A percentile compares a stretch with the other conserved stretches of the same genome.
phyloP scores from a whole-genome alignment of 2,113 vertebrate species.

The Oncorhynchus gorbuscha region DNA sequence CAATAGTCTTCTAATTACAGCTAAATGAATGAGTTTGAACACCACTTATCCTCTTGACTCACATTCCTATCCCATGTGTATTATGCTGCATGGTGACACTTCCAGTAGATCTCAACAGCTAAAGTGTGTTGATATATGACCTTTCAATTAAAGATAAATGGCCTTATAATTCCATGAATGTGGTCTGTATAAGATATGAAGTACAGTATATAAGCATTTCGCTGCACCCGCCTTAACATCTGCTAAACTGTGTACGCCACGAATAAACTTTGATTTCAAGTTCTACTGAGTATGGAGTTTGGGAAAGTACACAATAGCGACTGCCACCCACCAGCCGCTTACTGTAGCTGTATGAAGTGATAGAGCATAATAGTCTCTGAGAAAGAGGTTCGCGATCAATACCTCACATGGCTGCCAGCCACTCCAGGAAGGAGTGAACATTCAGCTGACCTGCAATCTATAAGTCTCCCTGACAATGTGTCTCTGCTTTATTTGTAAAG shows the following conservation, averaged over 20 bases:
- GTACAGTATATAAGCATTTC: too few relatives aligned
- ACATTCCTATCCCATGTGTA: not conserved
- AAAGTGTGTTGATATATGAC: too few relatives aligned
- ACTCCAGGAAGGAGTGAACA: constrained; percentile 16
- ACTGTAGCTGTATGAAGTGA: constrained; percentile 4
- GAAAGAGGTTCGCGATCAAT: constrained; percentile 61
- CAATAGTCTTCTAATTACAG: not conserved
- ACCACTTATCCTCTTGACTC: not conserved
- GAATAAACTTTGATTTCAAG: not conserved
- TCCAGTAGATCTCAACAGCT: too few relatives aligned
- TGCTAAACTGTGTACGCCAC: too few relatives aligned
- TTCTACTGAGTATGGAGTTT: not conserved
- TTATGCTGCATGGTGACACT: too few relatives aligned
- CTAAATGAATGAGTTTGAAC: not conserved
- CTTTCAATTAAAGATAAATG: too few relatives aligned
- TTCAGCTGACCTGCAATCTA: constrained; percentile 63
- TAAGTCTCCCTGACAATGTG: constrained; percentile 39
- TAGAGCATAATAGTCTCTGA: constrained; percentile 42
- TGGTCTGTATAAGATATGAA: not conserved
- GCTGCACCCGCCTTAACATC: too few relatives aligned
- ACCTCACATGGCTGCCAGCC: constrained; percentile 38
- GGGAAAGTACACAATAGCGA: not conserved
- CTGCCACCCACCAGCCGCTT: not conserved
- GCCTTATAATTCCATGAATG: too few relatives aligned
- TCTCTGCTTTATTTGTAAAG: constrained; percentile 46